Evolutionary conservation across 2,888 invertebrate genomes (phyloP).

Genomic region (Hemicrepidius hirtus): DNA sequence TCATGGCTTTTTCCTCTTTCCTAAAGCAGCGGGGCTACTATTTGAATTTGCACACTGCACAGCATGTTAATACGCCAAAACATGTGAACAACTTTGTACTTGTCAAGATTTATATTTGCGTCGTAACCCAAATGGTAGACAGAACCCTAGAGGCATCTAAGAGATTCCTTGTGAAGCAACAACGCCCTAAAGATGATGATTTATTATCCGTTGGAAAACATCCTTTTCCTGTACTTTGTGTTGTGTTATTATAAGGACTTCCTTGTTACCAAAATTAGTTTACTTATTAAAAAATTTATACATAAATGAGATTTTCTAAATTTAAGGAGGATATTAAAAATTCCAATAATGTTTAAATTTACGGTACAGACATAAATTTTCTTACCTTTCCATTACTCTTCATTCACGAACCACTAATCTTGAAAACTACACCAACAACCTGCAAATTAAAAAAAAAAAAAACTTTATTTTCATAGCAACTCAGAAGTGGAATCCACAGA

Average conservation of each 20-base stretch:
- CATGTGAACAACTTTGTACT: constrained; percentile 4
- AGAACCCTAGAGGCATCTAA: constrained; percentile 26
- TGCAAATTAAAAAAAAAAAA: too few species aligned
- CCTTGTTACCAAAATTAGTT: too few species aligned
- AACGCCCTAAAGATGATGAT: constrained; percentile 25
- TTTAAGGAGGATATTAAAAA: too few species aligned
- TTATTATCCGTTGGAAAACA: constrained; percentile 25
- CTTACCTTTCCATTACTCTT: too few species aligned
- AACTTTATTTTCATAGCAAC: too few species aligned
- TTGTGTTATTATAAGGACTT: not conserved
- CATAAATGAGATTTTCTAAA: too few species aligned
- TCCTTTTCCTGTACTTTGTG: constrained; percentile 21
- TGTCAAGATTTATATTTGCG: constrained; percentile 18
- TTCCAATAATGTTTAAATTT: too few species aligned
- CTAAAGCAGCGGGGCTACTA: not conserved
- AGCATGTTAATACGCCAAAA: not conserved
- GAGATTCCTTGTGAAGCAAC: constrained; percentile 14
- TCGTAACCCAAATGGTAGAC: constrained; percentile 1
- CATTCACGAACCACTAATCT: too few species aligned
- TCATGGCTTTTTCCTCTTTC: constrained; percentile 2
- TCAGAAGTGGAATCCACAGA: too few species aligned
- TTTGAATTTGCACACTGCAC: constrained; percentile 9
- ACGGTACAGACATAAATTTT: too few species aligned
- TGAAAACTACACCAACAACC: too few species aligned
- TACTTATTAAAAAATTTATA: too few species aligned